phyloP scores from a whole-genome alignment of 2,113 vertebrate species.

The Cochlearius cochlearius region DNA sequence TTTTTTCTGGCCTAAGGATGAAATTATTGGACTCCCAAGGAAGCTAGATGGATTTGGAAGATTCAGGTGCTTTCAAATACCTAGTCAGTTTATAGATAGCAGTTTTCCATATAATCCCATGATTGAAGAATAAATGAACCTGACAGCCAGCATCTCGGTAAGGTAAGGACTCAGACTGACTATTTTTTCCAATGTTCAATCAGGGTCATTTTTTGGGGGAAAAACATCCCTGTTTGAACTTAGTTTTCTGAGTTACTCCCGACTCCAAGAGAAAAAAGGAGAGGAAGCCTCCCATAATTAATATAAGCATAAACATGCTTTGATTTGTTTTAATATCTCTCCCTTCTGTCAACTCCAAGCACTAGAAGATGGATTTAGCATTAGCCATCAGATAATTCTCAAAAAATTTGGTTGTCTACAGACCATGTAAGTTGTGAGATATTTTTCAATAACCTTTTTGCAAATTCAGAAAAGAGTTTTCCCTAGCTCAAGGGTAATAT shows the following conservation, averaged over 20 bases:
- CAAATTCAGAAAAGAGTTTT: background rate
- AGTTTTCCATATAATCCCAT: background rate
- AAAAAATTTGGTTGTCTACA: background rate
- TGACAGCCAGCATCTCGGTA: background rate
- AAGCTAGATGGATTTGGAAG: slow-evolving; percentile 1
- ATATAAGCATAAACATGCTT: background rate
- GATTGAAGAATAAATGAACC: slow-evolving; percentile 11
- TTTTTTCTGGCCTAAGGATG: slow-evolving; percentile 2
- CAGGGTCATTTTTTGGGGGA: background rate
- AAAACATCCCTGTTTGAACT: background rate
- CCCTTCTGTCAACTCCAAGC: background rate
- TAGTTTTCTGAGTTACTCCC: background rate
- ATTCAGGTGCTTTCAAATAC: slow-evolving; percentile 14
- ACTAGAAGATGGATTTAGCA: background rate
- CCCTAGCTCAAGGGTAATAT: background rate
- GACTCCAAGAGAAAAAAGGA: background rate
- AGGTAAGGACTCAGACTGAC: background rate
- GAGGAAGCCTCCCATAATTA: background rate
- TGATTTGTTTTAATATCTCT: background rate
- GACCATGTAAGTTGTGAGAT: background rate
- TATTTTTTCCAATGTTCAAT: background rate
- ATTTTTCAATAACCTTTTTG: background rate
- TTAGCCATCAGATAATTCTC: background rate
- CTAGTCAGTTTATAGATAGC: slow-evolving; percentile 34
- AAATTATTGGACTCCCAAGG: slow-evolving; percentile 22